Base-by-base conservation (phyloP, 2,797 vertebrate species). In the Staurois parvus region DNA sequence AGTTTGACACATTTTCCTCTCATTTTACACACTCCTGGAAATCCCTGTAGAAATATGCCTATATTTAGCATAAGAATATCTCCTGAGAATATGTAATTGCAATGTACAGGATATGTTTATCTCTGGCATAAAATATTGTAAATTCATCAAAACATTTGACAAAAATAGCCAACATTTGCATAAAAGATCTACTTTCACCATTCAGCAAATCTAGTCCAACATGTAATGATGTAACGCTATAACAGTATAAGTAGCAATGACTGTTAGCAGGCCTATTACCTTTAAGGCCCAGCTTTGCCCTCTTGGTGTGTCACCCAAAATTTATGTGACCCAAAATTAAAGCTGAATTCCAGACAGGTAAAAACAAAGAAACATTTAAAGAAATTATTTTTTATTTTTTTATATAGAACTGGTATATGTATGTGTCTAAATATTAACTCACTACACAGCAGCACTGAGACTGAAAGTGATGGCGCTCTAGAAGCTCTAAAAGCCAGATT, bases 111-210 rank as follows among this genome's bases (percentile, higher is more conserved):
- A 67, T 9, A 45, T 52, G 45, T 28, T n/a, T 52, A 24, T 81
- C 21, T 5, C 28, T 56, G 52, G 69, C 29, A 81, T 81, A 72
- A n/a, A 59, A 70, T 81, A 79, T 26, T 42, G 6, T 28, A 45
- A 34, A 6, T 81, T 72, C n/a, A 81, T 81, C 79, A 81, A n/a
- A 56, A 56, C 42, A 72, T 52, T 52, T 52, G 42, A 81, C 26
- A 70, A n/a, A 69, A 56, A 72, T 72, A 72, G 59, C 42, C 29
- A 70, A 32, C 42, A 80, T 62, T 68, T 72, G 30, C 70, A 37
- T 52, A 15, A 68, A 70, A 37, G 7, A 70, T 30, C 32, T 13
- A 37, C 64, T 64, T 69, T 68, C 42, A 79, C 64, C 30, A 29
- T 66, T 68, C 28, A 45, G n/a, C 32, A 26, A 40, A 66, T 30